Percentiles rank a stretch among this genome's conserved stretches.
phyloP scores from a whole-genome alignment of 2,888 invertebrate genomes.

The Melieria picta region DNA sequence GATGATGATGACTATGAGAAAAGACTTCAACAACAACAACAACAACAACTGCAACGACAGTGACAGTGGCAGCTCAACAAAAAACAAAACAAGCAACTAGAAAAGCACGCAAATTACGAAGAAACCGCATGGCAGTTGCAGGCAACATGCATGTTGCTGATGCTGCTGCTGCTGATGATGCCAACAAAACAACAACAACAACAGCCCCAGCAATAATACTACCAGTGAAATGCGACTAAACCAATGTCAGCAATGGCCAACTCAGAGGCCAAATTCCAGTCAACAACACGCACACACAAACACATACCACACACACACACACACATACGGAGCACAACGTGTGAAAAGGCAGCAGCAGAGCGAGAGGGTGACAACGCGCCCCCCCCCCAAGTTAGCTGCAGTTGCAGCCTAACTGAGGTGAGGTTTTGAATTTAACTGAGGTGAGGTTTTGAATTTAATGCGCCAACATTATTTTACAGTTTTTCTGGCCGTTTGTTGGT shows the following conservation, averaged over 20 bases:
- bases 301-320: not conserved
- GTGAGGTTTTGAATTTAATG: slow-evolving; percentile 16
- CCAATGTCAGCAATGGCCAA: no score
- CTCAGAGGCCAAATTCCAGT: no score
- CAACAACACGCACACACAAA: not conserved
- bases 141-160: slow-evolving; percentile 2
- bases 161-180: no score
- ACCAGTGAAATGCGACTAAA: no score
- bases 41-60: not conserved
- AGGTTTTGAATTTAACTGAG: no score
- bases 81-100: not conserved
- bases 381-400: no score
- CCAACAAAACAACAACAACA: no score
- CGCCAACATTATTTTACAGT: slow-evolving; percentile 19
- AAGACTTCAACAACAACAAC: not conserved
- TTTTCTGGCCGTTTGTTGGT: not conserved
- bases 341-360: not conserved
- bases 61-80: not conserved
- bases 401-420: no score
- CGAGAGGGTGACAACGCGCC: not conserved
- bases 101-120: not conserved
- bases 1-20: not conserved
- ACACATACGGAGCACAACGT: not conserved
- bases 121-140: slow-evolving; percentile 23
- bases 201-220: no score